A percentile compares a stretch with the other conserved stretches of the same genome.
These are phyloP conservation scores for Lasioglossum calceatum DNA, from an alignment of 2,888 invertebrate genomes.

Conservation along the genomic window DNA sequence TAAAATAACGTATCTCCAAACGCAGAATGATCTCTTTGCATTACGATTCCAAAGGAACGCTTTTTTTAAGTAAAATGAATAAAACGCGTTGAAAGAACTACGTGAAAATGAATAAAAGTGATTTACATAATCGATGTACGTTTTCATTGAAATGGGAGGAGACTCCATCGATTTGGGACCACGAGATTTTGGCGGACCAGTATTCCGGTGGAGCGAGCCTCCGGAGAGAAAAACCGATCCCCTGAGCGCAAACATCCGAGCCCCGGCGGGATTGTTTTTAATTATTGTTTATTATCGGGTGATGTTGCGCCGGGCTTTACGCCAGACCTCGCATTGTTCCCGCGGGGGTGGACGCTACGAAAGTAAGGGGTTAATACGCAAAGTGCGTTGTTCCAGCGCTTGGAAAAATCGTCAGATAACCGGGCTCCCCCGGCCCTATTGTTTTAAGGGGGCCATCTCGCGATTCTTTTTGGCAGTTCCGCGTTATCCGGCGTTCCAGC, in stretches of 20 bases:
- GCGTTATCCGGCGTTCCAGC: slow-evolving; percentile 13
- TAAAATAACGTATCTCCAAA: not conserved
- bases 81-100: not conserved
- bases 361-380: slow-evolving; percentile 49
- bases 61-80: not conserved
- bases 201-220: not conserved
- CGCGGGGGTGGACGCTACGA: slow-evolving; percentile 18
- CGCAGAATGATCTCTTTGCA: not conserved
- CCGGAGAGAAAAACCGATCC: not conserved
- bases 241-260: slow-evolving; percentile 35
- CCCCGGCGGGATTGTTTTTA: slow-evolving; percentile 60
- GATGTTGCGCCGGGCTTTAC: slow-evolving; percentile 36
- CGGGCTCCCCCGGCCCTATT: slow-evolving; percentile 10
- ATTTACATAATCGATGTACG: not conserved
- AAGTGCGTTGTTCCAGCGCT: slow-evolving; percentile 36
- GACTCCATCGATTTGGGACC: not conserved
- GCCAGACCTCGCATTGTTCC: slow-evolving; percentile 37
- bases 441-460: slow-evolving; percentile 27
- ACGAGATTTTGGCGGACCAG: not conserved
- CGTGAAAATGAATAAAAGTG: not conserved
- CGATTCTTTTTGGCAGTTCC: slow-evolving; percentile 40
- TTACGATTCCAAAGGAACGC: not conserved
- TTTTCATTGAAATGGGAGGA: not conserved
- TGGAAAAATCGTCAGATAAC: slow-evolving; percentile 37
- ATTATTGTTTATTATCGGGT: slow-evolving; percentile 62